A percentile compares a stretch with the other conserved stretches of the same genome.
Evolutionary conservation across 2,888 invertebrate genomes (phyloP).

Genomic region (Platycheirus rosarum): DNA sequence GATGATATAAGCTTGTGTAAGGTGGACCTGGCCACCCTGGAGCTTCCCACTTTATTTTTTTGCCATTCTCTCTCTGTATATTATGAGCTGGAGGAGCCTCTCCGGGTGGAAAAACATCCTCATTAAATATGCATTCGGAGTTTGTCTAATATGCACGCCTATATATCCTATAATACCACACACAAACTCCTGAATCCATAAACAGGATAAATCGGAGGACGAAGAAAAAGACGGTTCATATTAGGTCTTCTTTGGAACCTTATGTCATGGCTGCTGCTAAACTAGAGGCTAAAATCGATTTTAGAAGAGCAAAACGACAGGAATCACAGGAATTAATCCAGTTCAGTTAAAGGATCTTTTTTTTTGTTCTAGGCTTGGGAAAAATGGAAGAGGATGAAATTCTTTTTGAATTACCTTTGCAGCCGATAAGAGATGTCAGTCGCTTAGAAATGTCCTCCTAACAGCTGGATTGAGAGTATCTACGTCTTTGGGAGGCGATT

Average conservation of each 20-base stretch:
- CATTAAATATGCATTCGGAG: slow-evolving; percentile 72
- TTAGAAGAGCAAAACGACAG: slow-evolving; percentile 22
- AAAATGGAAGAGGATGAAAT: slow-evolving; percentile 9
- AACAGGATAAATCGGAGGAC: slow-evolving; percentile 12
- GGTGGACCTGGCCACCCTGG: neutral
- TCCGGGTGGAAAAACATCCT: slow-evolving; percentile 60
- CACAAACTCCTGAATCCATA: slow-evolving; percentile 35
- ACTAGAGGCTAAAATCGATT: slow-evolving; percentile 66
- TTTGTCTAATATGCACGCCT: slow-evolving; percentile 70
- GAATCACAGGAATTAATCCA: slow-evolving; percentile 1
- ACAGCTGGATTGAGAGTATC: slow-evolving; percentile 53
- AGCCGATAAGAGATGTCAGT: slow-evolving; percentile 53
- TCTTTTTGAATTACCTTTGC: slow-evolving; percentile 60
- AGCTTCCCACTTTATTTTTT: slow-evolving; percentile 31
- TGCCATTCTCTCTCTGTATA: slow-evolving; percentile 16
- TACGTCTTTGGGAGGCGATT: slow-evolving; percentile 21
- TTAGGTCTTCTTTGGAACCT: slow-evolving; percentile 23
- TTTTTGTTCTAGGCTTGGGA: neutral
- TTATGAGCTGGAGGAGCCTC: slow-evolving; percentile 30
- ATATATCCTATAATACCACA: slow-evolving; percentile 1
- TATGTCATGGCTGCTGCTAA: slow-evolving; percentile 34
- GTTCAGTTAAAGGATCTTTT: neutral
- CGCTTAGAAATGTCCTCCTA: slow-evolving; percentile 56
- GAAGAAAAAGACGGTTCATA: neutral
- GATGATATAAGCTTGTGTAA: slow-evolving; percentile 57